phyloP scores from a whole-genome alignment of 1,140 invertebrate species.

The Drosophila persimilis region DNA sequence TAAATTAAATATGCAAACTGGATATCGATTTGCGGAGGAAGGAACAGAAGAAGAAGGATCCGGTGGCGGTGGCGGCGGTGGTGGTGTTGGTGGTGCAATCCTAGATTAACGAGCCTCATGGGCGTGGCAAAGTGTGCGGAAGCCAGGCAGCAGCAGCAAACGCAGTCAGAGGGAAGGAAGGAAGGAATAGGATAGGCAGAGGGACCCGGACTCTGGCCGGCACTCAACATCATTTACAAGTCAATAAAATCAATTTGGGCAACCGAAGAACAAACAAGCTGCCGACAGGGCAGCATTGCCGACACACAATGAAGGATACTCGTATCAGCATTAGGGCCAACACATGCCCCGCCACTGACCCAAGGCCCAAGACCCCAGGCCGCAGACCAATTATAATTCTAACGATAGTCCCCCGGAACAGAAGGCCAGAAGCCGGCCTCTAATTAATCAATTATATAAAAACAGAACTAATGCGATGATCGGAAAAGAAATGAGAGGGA shows the following conservation, averaged over 20 bases:
- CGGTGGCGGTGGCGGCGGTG: not conserved
- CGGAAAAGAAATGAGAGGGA: not conserved
- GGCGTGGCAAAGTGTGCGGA: conserved; percentile 30
- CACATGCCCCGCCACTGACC: conserved; percentile 34
- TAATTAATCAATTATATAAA: conserved; percentile 82
- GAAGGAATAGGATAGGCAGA: not conserved
- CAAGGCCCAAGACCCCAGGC: conserved; percentile 24
- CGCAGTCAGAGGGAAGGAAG: conserved; percentile 4
- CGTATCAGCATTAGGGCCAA: conserved; percentile 60
- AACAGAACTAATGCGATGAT: conserved; percentile 65
- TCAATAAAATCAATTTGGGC: conserved; percentile 76
- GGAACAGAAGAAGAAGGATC: not conserved
- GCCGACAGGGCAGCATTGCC: conserved; percentile 36
- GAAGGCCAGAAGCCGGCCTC: conserved; percentile 65
- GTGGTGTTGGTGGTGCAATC: conserved; percentile 11
- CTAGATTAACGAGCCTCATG: conserved; percentile 45
- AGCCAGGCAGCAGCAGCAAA: conserved; percentile 11
- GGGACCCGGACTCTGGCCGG: not conserved
- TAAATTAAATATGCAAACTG: conserved; percentile 63
- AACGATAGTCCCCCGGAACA: conserved; percentile 56
- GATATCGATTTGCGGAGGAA: conserved; percentile 1
- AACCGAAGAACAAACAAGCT: conserved; percentile 69
- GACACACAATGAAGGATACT: conserved; percentile 16
- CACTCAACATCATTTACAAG: conserved; percentile 72
- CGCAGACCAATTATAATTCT: conserved; percentile 79